A percentile compares a stretch with the other conserved stretches of the same genome.
Evolutionary conservation across 53 echinoderm and acorn worm genomes (phyloP).

Genomic region (Zoroaster sp.): DNA sequence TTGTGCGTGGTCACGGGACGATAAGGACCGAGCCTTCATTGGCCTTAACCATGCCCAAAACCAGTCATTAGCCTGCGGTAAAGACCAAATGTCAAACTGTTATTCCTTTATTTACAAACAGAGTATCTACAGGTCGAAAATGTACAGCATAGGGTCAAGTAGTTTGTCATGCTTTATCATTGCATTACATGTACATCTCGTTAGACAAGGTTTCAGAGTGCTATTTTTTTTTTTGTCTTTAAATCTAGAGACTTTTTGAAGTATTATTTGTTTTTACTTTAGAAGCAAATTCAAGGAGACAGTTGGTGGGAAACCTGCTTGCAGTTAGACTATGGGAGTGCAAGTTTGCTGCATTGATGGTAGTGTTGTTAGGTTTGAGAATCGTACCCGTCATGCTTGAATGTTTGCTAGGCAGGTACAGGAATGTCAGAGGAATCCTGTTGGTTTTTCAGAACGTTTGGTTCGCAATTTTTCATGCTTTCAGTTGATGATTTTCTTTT

Average conservation of each 20-base stretch:
- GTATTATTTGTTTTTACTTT: neutral
- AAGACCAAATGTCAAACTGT: too few relatives aligned
- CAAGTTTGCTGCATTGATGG: neutral
- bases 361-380: neutral
- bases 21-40: too few relatives aligned
- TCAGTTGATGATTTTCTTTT: neutral
- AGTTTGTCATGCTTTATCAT: too few relatives aligned
- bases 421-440: neutral
- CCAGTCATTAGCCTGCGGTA: too few relatives aligned
- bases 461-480: neutral
- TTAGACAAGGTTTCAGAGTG: too few relatives aligned
- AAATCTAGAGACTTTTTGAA: neutral
- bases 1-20: too few relatives aligned
- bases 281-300: neutral
- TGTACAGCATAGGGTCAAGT: too few relatives aligned
- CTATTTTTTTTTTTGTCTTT: neutral
- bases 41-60: too few relatives aligned
- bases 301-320: neutral
- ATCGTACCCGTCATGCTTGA: neutral
- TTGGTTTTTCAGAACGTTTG: too few relatives aligned
- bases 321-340: neutral
- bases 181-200: too few relatives aligned
- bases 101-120: too few relatives aligned
- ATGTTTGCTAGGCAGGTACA: constrained; percentile 12
- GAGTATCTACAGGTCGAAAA: too few relatives aligned